A percentile compares a stretch with the other conserved stretches of the same genome.
phyloP scores from a whole-genome alignment of 1,140 invertebrate species.

The Wasmannia auropunctata region DNA sequence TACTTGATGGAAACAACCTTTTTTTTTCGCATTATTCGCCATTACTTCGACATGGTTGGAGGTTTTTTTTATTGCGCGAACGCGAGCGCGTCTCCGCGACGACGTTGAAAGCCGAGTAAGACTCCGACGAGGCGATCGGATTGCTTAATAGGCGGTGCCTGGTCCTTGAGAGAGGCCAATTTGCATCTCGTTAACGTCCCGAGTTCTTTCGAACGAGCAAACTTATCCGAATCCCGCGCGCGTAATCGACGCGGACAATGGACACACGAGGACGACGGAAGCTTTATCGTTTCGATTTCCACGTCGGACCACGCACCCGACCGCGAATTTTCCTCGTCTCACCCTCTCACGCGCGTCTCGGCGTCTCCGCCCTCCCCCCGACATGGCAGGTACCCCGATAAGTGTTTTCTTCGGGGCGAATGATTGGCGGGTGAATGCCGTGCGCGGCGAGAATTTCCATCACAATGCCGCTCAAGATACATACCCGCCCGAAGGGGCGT shows the following conservation, averaged over 20 bases:
- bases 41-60: not conserved
- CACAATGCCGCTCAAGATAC: slow-evolving; percentile 71
- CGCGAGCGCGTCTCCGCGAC: not conserved
- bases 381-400: slow-evolving; percentile 59
- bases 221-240: not conserved
- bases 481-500: not conserved
- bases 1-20: slow-evolving; percentile 29
- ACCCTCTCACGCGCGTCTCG: not conserved
- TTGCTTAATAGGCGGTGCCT: not conserved
- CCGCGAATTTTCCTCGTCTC: not conserved
- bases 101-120: not conserved
- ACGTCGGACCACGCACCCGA: not conserved
- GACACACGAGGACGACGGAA: slow-evolving; percentile 4
- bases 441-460: slow-evolving; percentile 73
- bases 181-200: not conserved
- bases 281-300: slow-evolving; percentile 48
- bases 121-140: not conserved
- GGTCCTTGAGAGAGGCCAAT: not conserved
- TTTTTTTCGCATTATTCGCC: not conserved
- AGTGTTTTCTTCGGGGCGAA: slow-evolving; percentile 71
- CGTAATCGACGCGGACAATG: slow-evolving; percentile 21
- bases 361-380: not conserved
- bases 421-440: slow-evolving; percentile 77
- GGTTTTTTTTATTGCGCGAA: slow-evolving; percentile 11
- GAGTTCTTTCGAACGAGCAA: not conserved